These are phyloP conservation scores for Triops cancriformis DNA, from an alignment of 1,140 invertebrate genomes.

Conservation along the genomic window DNA sequence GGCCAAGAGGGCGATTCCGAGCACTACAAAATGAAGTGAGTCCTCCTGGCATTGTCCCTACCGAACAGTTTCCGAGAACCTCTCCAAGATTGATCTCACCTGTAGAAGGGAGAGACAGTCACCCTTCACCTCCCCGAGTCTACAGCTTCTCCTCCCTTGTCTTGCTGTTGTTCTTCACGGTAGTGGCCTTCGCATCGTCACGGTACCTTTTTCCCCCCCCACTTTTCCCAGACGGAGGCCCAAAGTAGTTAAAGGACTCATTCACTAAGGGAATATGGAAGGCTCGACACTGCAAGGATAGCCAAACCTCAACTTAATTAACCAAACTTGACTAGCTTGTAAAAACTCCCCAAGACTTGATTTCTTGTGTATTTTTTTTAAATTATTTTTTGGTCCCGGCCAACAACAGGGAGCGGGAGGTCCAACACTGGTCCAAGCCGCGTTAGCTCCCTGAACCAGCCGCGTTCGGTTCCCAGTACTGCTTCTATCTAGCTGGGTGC, in stretches of 20 bases:
- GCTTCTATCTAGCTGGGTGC: not conserved
- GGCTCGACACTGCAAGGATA: not conserved
- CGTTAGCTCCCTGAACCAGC: not conserved
- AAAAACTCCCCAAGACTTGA: not conserved
- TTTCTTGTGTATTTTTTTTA: not conserved
- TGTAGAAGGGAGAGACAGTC: not conserved
- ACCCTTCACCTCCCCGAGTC: not conserved
- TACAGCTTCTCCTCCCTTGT: not conserved
- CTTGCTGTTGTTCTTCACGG: not conserved
- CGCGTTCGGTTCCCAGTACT: not conserved
- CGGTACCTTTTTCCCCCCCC: not conserved
- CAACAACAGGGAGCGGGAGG: too few relatives aligned
- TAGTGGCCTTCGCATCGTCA: slow-evolving; percentile 4
- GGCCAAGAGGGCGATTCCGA: not conserved
- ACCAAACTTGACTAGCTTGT: not conserved
- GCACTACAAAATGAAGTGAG: not conserved
- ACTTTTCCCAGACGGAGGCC: not conserved
- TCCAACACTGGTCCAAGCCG: not conserved
- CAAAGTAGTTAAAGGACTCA: not conserved
- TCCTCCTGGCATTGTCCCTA: not conserved
- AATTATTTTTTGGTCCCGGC: too few relatives aligned
- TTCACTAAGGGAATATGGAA: not conserved
- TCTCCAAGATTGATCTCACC: slow-evolving; percentile 10
- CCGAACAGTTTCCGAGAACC: not conserved
- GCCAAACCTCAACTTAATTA: not conserved